Evolutionary conservation across 2,113 vertebrate species (phyloP), one percentile per base, ranked within the genome.

Genomic region (Sander vitreus): DNA sequence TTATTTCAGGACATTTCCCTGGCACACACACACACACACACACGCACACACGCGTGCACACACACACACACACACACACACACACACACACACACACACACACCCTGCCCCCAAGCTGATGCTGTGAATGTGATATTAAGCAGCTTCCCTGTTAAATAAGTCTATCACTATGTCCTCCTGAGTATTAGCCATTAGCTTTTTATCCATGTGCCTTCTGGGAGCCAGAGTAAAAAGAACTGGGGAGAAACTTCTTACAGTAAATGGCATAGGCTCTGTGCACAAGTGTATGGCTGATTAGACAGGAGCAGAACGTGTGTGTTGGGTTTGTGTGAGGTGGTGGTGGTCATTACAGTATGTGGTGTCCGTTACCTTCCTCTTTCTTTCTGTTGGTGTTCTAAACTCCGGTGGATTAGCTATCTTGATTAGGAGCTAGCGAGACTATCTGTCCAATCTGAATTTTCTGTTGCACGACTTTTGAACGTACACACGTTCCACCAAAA

Each of bases 101-200:
- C 72, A 64, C 27, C 54, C 15, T 63, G 78, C 57, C 80, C 48
- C 66, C 21, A 45, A 69, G 60, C 57, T 72, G 70, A 60, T 83
- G 76, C 73, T 68, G 30, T 79, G 83, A 79, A 74, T 74, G 51
- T 76, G 72, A 85, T 75, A 86, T 86, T 85, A 90, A 80, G 78
- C 64, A 86, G 86, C 81, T 79, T 82, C 65, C 67, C 69, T 85
- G 75, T 86, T 82, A 84, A 90, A 86, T 82, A 83, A 74, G 81
- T 85, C 84, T 71, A 85, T 85, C 83, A 74, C 73, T 60, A 53
- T 55, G 55, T 83, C 70, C 79, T 77, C 73, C 63, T 73, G 83
- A 76, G 78, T 77, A 88, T 90, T 74, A 84, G 62, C 78, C 81
- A 80, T 86, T 86, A 85, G 76, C 84, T 81, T 81, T 81, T 73